A percentile compares a stretch with the other conserved stretches of the same genome.
Evolutionary conservation across 2,888 invertebrate genomes (phyloP).

Genomic region (Aporophyla nigra): DNA sequence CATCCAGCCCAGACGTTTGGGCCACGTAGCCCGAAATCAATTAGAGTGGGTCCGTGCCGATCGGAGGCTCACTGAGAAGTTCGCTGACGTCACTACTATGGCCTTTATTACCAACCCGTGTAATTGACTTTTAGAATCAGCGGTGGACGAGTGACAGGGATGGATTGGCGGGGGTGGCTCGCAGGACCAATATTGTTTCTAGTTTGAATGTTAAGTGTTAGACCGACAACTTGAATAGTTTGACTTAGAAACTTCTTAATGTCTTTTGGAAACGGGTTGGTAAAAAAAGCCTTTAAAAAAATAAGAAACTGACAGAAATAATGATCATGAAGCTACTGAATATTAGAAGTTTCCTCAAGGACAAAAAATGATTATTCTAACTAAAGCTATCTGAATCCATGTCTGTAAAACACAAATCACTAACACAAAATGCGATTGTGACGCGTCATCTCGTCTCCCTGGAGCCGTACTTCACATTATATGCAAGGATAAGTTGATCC

Average conservation of each 20-base stretch:
- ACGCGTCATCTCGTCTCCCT: neutral
- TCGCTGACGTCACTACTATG: constrained; percentile 66
- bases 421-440: neutral
- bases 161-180: constrained; percentile 33
- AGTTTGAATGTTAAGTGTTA: constrained; percentile 18
- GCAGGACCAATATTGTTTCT: constrained; percentile 29
- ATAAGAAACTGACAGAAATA: neutral
- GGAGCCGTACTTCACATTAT: constrained; percentile 10
- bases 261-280: neutral
- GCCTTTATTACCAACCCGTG: constrained; percentile 66
- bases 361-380: neutral
- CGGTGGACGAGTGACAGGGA: constrained; percentile 59
- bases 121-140: constrained; percentile 70
- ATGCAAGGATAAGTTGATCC: constrained; percentile 18
- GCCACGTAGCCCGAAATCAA: constrained; percentile 65
- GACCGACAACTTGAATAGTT: constrained; percentile 19
- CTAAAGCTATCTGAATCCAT: neutral
- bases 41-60: constrained; percentile 66
- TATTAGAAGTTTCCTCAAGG: fast-evolving
- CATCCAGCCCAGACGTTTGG: constrained; percentile 51
- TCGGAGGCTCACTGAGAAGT: constrained; percentile 58
- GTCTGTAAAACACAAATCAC: neutral
- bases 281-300: neutral
- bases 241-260: constrained; percentile 9
- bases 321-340: neutral